Base-by-base conservation (phyloP, 92 coral and sea anemone species). In the Montipora capitata region DNA sequence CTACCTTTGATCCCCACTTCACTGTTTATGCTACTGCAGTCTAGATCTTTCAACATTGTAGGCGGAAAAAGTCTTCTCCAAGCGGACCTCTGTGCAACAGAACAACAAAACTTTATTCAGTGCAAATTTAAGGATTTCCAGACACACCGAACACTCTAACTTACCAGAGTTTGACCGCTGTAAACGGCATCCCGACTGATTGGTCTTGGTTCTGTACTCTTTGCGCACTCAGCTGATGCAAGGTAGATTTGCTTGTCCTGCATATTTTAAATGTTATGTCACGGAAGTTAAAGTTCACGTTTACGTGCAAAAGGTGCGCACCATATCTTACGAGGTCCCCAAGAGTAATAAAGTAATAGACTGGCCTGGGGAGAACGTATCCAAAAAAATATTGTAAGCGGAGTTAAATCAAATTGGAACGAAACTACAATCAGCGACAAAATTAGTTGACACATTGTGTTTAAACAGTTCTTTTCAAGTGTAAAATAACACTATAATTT, bases 31-130 rank as follows among this genome's bases (percentile, higher is more conserved):
- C 88, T 92, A 0, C 27, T 56, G 7, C 42, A 7, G 7, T 56
- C 13, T 16, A 4, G 79, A 35, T 20, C 15, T 54, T 44, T 45
- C 41, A 72, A 75, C 87, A 83, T 83, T 12, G 70, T 59, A 10
- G 61, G 58, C 7, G 87, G 87, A 8, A 72, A 83, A 72, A 83
- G 87, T 59, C 79, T 58, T 10, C 87, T 79, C 49, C 72, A 10
- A 13, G 87, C 87, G 10, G 87, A 20, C 58, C 79, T 72, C 87
- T 83, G 68, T n/a, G 15, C 8, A 27, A 52, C 12, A 68, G 67
- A 59, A 81, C 40, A 51, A 40, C 56, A 52, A 5, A 15, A 64
- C 63, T 68, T 49, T 3, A n/a, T 42, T 68, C 41, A 52, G 85
- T 63, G 27, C 7, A 57, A 56, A 15, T 56, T 81, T 15, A 40